Base-by-base conservation (phyloP, 2,888 invertebrate genomes). In the Halictus ligatus region DNA sequence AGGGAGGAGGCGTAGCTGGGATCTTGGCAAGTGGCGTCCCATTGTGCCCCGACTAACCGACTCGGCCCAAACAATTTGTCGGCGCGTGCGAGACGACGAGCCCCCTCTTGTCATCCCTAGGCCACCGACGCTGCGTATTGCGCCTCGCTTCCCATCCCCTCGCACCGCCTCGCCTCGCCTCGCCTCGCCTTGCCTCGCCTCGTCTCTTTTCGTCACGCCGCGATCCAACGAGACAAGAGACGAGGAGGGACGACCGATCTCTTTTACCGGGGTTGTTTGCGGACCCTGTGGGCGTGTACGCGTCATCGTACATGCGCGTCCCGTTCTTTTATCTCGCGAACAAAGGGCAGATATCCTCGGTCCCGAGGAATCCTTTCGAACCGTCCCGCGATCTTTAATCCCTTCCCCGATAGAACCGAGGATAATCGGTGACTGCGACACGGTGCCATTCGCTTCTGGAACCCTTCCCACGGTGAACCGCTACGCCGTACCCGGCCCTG, bases 61-160 rank as follows among this genome's bases (percentile, higher is more conserved):
- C 94, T 93, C 94, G 92, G 93, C 94, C 94, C 94, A 94, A 95
- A 95, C 95, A 95, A 95, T 95, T 95, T 95, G 95, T 95, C 94
- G 92, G 91, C 90, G 87, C 87, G 91, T 88, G 89, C 88, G 81
- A 87, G 88, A 87, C 87, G 67, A 67, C 67, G 83, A 86, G 81
- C 78, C 75, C 83, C 76, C 80, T 91, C 90, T 79, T 76, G 79
- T 79, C 78, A 79, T 85, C 81, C 85, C 76, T 50, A 29, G 67
- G n/a, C 72, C 25, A 46, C 48, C 48, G 71, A 12, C 76, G 67
- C 67, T 15, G 54, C 76, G 21, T 80, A 18, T 7, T 0, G 67
- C 67, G 18, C 12, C n/a, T 5, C 60, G 25, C 60, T 12, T 58
- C 58, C 3, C 25, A 12, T 25, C n/a, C 5, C 13, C 25, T 13